Evolutionary conservation across 2,888 invertebrate species (phyloP).

Genomic region (Cataglyphis albicans): DNA sequence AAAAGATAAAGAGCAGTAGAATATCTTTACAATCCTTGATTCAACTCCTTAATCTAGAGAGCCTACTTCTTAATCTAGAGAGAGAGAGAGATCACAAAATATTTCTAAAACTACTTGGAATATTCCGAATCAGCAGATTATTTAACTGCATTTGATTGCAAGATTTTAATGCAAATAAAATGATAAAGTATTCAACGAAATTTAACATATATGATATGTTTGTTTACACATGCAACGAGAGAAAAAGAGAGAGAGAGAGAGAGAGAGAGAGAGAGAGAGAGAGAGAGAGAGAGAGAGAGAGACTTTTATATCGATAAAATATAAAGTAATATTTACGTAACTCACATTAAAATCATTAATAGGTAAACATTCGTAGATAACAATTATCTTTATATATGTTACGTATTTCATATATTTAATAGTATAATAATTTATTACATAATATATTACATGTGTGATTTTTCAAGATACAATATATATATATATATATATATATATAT

Average conservation of each 20-base stretch:
- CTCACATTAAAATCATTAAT: background rate
- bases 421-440: background rate
- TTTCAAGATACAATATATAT: background rate
- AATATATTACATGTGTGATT: background rate
- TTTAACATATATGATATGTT: background rate
- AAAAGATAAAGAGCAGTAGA: background rate
- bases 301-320: background rate
- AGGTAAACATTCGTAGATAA: background rate
- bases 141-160: constrained; percentile 11
- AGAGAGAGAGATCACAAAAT: background rate
- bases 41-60: constrained; percentile 15
- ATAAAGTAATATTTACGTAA: constrained; percentile 9
- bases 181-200: background rate
- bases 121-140: background rate
- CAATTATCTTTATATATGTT: background rate
- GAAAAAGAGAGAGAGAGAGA: too few relatives aligned
- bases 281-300: too few relatives aligned
- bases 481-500: background rate
- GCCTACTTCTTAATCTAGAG: background rate
- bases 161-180: constrained; percentile 8
- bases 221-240: background rate
- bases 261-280: too few relatives aligned
- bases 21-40: constrained; percentile 14
- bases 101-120: background rate
- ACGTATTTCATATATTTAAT: background rate